Conservation (phyloP, 2,797 vertebrate genomes). For the Pangasius krempfi region DNA sequence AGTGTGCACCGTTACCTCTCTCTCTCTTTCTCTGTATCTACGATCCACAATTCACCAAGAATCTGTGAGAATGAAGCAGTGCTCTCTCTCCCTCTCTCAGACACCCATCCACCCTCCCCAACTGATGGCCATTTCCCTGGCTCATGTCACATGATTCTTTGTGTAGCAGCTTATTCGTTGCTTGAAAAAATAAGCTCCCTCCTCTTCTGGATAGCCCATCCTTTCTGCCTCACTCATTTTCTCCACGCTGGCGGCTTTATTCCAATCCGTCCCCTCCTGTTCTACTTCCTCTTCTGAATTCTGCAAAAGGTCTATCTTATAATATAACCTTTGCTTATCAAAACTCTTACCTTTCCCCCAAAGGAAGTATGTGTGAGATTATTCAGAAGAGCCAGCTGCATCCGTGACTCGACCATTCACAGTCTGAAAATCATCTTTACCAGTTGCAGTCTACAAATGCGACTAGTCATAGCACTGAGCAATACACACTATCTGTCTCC, state of each 20-base stretch:
- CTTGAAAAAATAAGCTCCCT: conserved; percentile 55
- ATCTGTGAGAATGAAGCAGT: conserved; percentile 66
- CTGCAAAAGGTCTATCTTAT: conserved; percentile 1
- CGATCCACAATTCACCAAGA: conserved; percentile 63
- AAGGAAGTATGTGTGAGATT: background rate
- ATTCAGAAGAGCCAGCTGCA: background rate
- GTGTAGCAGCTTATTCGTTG: conserved; percentile 69
- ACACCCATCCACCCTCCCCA: conserved; percentile 29
- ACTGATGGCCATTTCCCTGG: conserved; percentile 50
- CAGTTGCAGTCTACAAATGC: conserved; percentile 1
- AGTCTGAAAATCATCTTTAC: background rate
- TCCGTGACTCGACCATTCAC: background rate
- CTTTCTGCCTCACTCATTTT: conserved; percentile 57
- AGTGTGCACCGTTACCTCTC: conserved; percentile 39
- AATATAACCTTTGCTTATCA: background rate
- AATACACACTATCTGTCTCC: background rate
- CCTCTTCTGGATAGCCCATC: conserved; percentile 69
- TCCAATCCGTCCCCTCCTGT: conserved; percentile 34
- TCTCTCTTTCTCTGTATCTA: conserved; percentile 48
- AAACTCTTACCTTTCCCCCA: background rate
- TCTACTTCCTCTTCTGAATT: conserved; percentile 29
- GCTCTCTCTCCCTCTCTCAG: conserved; percentile 40
- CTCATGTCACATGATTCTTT: conserved; percentile 69
- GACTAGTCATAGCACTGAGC: background rate
- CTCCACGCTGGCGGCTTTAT: conserved; percentile 56